phyloP scores from a whole-genome alignment of 2,888 invertebrate genomes.

The Leptinotarsa tumamoca region DNA sequence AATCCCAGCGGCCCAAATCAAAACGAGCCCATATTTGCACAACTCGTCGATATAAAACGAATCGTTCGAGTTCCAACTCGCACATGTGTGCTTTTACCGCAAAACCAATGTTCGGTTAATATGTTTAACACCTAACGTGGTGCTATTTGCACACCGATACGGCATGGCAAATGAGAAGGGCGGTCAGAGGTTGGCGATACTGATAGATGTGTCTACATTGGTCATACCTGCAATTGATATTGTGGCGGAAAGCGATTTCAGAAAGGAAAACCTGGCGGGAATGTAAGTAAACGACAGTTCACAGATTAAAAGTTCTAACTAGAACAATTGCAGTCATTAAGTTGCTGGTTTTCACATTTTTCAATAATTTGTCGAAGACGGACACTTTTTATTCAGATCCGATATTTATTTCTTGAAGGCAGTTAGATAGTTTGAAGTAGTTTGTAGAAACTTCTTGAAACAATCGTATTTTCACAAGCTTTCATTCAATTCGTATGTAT shows the following conservation, averaged over 20 bases:
- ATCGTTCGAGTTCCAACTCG: slow-evolving; percentile 52
- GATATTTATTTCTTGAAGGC: no score
- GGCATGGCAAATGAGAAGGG: slow-evolving; percentile 53
- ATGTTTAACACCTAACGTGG: slow-evolving; percentile 65
- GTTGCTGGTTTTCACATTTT: no score
- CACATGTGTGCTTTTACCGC: slow-evolving; percentile 60
- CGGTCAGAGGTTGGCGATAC: slow-evolving; percentile 55
- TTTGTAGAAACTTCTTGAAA: no score
- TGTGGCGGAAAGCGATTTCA: slow-evolving; percentile 48
- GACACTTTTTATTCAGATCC: no score
- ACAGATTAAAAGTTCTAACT: no score
- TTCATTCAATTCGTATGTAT: no score
- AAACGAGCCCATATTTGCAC: slow-evolving; percentile 30
- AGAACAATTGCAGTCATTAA: no score
- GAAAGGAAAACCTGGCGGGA: slow-evolving; percentile 3
- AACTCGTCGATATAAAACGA: slow-evolving; percentile 42
- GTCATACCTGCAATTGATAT: slow-evolving; percentile 62
- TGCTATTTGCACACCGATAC: slow-evolving; percentile 56
- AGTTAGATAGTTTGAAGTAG: no score
- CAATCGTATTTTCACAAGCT: no score
- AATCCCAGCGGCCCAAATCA: slow-evolving; percentile 54
- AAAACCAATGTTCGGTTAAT: slow-evolving; percentile 65
- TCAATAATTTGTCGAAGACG: no score
- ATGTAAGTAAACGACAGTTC: background rate
- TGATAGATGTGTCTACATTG: slow-evolving; percentile 63